These are phyloP conservation scores for Morphnarchus princeps DNA, from an alignment of 2,113 vertebrate species.

Conservation along the genomic window DNA sequence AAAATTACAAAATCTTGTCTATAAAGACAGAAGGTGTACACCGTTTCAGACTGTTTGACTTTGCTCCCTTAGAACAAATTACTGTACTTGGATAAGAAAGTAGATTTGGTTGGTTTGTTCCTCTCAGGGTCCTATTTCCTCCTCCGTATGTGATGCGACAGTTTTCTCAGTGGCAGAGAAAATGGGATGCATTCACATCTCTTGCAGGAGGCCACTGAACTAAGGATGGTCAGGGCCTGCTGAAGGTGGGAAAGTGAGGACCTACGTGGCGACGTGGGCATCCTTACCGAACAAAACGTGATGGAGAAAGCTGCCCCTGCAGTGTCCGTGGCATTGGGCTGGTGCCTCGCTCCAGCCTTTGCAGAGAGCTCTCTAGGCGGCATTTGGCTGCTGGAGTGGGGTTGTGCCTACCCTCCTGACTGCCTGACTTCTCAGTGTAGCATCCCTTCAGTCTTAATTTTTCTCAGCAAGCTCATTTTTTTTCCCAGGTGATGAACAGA, in stretches of 20 bases:
- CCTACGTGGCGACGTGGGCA: accelerated
- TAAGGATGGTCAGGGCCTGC: not conserved
- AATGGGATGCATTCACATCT: not conserved
- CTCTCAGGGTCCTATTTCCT: not conserved
- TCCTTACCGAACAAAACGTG: accelerated
- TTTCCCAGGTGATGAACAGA: not conserved
- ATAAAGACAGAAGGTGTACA: not conserved
- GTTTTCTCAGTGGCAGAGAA: not conserved
- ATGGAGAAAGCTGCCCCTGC: not conserved
- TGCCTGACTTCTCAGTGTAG: not conserved
- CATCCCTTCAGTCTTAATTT: not conserved
- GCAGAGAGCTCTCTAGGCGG: not conserved
- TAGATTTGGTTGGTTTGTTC: not conserved
- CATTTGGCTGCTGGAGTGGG: accelerated
- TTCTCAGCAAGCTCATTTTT: not conserved
- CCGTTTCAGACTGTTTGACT: not conserved
- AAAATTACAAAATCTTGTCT: not conserved
- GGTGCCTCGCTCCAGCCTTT: not conserved
- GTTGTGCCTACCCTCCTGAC: not conserved
- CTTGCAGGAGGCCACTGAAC: not conserved
- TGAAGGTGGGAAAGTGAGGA: not conserved
- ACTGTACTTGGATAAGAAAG: not conserved
- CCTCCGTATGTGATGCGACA: accelerated
- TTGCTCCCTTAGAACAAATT: not conserved
- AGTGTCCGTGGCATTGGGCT: accelerated